These are phyloP conservation scores for Choloepus hoffmanni DNA, from an alignment of 2,113 vertebrate genomes.

Conservation along the genomic window DNA sequence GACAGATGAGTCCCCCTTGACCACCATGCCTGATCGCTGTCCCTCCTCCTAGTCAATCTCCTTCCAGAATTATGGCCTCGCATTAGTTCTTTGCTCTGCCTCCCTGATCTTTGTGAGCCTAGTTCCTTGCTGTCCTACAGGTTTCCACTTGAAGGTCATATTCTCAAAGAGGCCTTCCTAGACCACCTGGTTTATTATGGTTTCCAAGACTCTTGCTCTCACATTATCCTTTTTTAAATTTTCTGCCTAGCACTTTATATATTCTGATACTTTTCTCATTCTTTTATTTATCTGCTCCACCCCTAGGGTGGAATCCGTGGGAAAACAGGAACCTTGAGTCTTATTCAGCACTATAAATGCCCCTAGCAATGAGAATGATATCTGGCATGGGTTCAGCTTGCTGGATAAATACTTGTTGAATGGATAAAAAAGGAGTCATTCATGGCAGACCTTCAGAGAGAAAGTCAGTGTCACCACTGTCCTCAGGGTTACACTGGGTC, in stretches of 20 bases:
- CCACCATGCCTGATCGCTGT: too few species aligned
- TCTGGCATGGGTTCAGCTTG: neutral
- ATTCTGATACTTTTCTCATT: neutral
- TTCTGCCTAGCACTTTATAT: neutral
- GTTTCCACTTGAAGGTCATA: neutral
- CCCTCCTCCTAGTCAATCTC: neutral
- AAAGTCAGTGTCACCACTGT: neutral
- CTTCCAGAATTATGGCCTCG: neutral
- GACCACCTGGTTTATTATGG: neutral
- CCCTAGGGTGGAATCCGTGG: neutral
- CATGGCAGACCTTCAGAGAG: neutral
- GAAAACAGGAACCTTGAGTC: neutral
- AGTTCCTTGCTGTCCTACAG: neutral
- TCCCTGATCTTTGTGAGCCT: neutral
- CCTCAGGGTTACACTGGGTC: neutral
- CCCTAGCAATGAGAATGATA: neutral
- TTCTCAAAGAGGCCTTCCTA: neutral
- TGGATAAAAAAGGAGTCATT: neutral
- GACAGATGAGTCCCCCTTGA: neutral
- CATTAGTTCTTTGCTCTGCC: neutral
- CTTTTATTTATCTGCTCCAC: neutral
- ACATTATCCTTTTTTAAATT: neutral
- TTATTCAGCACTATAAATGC: neutral
- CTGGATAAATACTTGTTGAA: neutral
- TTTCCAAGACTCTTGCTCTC: neutral